A percentile compares a stretch with the other conserved stretches of the same genome.
phyloP scores from a whole-genome alignment of 2,113 vertebrate genomes.

The Psittacula cyanocephala region DNA sequence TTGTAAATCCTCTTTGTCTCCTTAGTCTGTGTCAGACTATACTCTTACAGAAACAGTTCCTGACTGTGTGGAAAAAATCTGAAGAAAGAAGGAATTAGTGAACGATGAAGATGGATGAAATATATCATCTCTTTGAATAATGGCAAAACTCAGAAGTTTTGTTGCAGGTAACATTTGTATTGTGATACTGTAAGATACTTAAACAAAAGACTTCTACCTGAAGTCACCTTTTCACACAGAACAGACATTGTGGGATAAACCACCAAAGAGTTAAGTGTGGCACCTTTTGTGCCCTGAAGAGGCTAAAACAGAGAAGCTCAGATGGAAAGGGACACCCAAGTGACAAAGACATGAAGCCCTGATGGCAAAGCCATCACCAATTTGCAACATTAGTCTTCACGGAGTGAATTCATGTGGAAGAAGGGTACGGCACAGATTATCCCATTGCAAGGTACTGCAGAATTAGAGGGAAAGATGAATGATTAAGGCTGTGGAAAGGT shows the following conservation, averaged over 20 bases:
- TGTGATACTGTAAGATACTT: too few species aligned
- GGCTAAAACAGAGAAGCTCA: background rate
- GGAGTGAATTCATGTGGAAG: background rate
- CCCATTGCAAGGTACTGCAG: background rate
- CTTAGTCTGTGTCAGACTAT: background rate
- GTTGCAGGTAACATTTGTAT: background rate
- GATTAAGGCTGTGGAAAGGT: background rate
- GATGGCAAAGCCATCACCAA: background rate
- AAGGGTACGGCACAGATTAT: fast-evolving
- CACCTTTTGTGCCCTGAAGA: background rate
- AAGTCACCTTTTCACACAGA: background rate
- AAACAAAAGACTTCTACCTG: background rate
- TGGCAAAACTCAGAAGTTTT: background rate
- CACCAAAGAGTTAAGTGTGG: background rate
- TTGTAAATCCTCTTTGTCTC: background rate
- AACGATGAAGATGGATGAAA: background rate
- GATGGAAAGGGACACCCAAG: too few species aligned
- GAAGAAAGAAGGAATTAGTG: background rate
- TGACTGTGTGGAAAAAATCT: background rate
- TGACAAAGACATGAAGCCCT: background rate
- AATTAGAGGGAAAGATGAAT: background rate
- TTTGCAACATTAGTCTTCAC: background rate
- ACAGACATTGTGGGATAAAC: background rate
- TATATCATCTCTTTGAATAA: background rate
- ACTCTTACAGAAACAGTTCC: background rate